These are phyloP conservation scores for Chymomyza procnemis DNA, from an alignment of 2,888 invertebrate species.

Conservation along the genomic window DNA sequence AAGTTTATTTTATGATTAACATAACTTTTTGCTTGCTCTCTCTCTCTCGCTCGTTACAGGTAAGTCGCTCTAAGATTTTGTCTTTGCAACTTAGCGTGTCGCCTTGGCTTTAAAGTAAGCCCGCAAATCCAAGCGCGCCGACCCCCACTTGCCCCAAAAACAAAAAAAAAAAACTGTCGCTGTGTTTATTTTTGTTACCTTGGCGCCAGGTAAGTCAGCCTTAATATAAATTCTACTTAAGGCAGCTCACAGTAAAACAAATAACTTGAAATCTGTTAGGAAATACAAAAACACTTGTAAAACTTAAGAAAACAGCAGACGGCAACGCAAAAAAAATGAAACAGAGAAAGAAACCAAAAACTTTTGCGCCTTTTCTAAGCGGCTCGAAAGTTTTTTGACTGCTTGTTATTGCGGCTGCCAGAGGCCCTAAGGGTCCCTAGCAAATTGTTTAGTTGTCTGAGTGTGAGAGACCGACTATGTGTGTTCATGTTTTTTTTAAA, in stretches of 20 bases:
- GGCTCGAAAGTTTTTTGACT: neutral
- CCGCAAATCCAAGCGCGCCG: neutral
- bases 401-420: neutral
- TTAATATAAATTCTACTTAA: slow-evolving; percentile 30
- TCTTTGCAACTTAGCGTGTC: slow-evolving; percentile 43
- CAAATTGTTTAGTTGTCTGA: neutral
- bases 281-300: slow-evolving; percentile 52
- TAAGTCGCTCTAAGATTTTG: slow-evolving; percentile 56
- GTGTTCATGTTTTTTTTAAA: slow-evolving; percentile 15
- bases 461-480: slow-evolving; percentile 15
- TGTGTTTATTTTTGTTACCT: slow-evolving; percentile 38
- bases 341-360: no score
- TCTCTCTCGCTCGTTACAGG: slow-evolving; percentile 51
- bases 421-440: neutral
- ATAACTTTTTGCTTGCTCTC: slow-evolving; percentile 11
- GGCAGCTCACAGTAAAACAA: slow-evolving; percentile 33
- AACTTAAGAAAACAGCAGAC: slow-evolving; percentile 59
- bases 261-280: slow-evolving; percentile 36
- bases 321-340: slow-evolving; percentile 40
- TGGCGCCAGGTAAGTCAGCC: slow-evolving; percentile 27
- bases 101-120: neutral
- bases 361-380: slow-evolving; percentile 4
- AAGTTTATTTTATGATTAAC: slow-evolving; percentile 57
- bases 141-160: neutral
- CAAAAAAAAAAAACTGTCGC: neutral